Conservation (phyloP, 2,113 vertebrate species). For the Vombatus ursinus region DNA sequence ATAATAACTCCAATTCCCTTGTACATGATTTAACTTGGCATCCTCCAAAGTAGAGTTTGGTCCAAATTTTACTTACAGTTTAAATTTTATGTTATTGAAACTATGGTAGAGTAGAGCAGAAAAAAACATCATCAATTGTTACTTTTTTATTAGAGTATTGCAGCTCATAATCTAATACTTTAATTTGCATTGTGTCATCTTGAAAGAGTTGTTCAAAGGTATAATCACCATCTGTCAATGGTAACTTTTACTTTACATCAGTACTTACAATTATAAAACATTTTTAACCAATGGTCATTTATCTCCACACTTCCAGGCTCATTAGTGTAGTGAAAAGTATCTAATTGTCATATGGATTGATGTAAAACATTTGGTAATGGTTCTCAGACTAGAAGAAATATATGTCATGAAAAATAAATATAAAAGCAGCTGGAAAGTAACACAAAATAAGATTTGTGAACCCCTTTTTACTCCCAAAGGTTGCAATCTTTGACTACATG, state of each 20-base stretch:
- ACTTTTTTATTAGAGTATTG: background rate
- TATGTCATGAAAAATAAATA: background rate
- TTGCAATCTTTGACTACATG: background rate
- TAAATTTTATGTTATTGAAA: slow-evolving; percentile 17
- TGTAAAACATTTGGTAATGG: background rate
- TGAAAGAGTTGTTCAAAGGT: background rate
- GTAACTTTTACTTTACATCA: background rate
- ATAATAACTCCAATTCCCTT: slow-evolving; percentile 25
- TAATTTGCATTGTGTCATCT: background rate
- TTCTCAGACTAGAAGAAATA: background rate
- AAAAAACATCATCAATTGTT: background rate
- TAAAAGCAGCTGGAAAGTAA: background rate
- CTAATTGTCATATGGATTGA: background rate
- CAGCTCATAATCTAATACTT: background rate
- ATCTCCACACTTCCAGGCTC: background rate
- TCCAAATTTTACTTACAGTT: background rate
- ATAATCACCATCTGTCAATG: background rate
- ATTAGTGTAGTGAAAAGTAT: background rate
- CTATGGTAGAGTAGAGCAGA: background rate
- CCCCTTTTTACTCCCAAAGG: background rate
- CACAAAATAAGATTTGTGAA: background rate
- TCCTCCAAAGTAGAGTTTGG: background rate
- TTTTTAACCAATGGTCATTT: background rate
- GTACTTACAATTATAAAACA: background rate
- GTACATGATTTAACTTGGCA: slow-evolving; percentile 26